phyloP scores from a whole-genome alignment of 2,113 vertebrate species.

The Rhinolophus sinicus region DNA sequence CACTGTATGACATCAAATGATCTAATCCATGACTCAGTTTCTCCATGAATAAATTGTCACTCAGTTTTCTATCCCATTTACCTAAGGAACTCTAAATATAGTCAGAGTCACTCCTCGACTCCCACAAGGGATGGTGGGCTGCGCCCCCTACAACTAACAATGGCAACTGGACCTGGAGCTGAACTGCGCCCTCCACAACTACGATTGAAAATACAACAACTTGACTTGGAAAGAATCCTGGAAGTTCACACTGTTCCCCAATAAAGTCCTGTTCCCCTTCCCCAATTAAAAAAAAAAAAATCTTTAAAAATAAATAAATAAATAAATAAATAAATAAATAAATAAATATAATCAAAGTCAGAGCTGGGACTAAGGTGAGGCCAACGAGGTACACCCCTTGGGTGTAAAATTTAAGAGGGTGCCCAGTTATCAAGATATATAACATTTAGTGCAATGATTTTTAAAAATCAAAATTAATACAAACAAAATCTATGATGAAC shows the following conservation, averaged over 20 bases:
- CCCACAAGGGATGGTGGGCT: no score
- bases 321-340: no score
- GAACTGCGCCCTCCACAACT: no score
- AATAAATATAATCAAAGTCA: background rate
- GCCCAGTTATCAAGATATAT: background rate
- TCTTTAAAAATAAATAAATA: no score
- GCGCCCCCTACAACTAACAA: no score
- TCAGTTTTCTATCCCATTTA: background rate
- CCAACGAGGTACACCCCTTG: background rate
- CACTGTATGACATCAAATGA: background rate
- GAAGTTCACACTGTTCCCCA: no score
- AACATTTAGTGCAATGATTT: background rate
- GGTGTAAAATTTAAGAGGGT: background rate
- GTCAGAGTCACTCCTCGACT: background rate
- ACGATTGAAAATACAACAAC: no score
- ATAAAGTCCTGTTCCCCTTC: no score
- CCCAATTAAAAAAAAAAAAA: no score
- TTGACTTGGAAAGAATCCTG: no score
- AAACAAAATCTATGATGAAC: background rate
- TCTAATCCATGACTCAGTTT: conserved; percentile 29
- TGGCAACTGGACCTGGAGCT: no score
- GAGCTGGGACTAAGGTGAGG: background rate
- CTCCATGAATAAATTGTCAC: background rate
- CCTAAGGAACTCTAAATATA: background rate
- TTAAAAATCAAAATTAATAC: background rate